A percentile compares a stretch with the other conserved stretches of the same genome.
Conservation (phyloP, 1,140 invertebrate genomes). For the Ladona fulva region DNA sequence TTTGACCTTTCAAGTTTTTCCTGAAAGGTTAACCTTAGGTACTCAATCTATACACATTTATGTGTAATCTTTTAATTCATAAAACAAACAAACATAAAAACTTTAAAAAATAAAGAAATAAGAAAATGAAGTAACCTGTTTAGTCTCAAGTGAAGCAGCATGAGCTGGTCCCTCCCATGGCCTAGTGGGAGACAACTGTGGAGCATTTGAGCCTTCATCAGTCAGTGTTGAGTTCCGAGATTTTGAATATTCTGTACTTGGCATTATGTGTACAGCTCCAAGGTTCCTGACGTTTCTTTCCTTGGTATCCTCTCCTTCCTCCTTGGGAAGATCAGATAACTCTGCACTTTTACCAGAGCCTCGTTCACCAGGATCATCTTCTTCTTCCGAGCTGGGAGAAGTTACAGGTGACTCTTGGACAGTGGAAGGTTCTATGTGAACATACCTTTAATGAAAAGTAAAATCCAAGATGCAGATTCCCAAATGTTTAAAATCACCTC, state of each 20-base stretch:
- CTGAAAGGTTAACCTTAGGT: too few relatives aligned
- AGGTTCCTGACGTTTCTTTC: background rate
- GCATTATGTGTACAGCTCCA: background rate
- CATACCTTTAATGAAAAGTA: slow-evolving; percentile 44
- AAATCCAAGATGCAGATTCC: too few relatives aligned
- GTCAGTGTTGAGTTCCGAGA: background rate
- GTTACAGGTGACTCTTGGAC: slow-evolving; percentile 35
- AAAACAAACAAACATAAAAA: too few relatives aligned
- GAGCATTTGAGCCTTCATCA: background rate
- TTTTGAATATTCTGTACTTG: background rate
- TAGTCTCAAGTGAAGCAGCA: background rate
- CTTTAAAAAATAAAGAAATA: too few relatives aligned
- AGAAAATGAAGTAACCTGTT: too few relatives aligned
- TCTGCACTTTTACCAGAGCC: background rate
- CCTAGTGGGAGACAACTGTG: background rate
- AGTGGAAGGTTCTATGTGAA: slow-evolving; percentile 59
- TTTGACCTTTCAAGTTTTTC: too few relatives aligned
- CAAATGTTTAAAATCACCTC: too few relatives aligned
- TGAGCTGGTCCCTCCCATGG: background rate
- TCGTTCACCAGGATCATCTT: background rate
- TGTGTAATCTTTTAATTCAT: too few relatives aligned
- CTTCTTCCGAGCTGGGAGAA: background rate
- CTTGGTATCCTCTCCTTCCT: background rate
- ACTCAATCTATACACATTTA: too few relatives aligned
- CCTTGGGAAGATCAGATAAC: background rate